These are phyloP conservation scores for Enteromius treurensis DNA, from an alignment of 2,797 vertebrate species.

Conservation along the genomic window DNA sequence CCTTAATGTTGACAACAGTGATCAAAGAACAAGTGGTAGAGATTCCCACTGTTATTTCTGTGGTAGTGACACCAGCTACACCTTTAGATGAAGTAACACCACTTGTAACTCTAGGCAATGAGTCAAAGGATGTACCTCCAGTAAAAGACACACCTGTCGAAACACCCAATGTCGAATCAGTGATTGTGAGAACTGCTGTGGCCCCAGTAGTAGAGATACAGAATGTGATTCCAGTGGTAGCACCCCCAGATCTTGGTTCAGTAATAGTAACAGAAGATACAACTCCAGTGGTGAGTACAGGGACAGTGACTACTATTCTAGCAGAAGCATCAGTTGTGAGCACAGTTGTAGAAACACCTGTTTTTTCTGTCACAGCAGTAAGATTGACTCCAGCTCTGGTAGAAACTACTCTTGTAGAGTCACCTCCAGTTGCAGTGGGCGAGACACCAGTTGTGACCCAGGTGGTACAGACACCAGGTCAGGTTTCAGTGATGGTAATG, in stretches of 20 bases:
- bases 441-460: background rate
- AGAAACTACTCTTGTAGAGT: background rate
- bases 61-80: conserved; percentile 11
- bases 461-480: conserved; percentile 4
- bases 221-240: conserved; percentile 27
- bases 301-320: background rate
- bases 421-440: background rate
- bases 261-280: conserved; percentile 20
- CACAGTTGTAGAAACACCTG: conserved; percentile 11
- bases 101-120: background rate
- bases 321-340: background rate
- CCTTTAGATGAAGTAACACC: conserved; percentile 3
- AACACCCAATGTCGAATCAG: conserved; percentile 16
- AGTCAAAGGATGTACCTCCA: background rate
- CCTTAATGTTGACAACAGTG: conserved; percentile 21
- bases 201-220: conserved; percentile 8
- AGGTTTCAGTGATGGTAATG: conserved; percentile 12
- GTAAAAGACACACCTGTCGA: background rate
- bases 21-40: conserved; percentile 9
- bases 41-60: conserved; percentile 10
- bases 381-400: background rate
- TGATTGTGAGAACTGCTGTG: conserved; percentile 6
- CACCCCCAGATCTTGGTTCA: conserved; percentile 12
- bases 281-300: background rate
- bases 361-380: conserved; percentile 5